Evolutionary conservation across 2,888 invertebrate genomes (phyloP).

Genomic region (Galerucella pusilla): DNA sequence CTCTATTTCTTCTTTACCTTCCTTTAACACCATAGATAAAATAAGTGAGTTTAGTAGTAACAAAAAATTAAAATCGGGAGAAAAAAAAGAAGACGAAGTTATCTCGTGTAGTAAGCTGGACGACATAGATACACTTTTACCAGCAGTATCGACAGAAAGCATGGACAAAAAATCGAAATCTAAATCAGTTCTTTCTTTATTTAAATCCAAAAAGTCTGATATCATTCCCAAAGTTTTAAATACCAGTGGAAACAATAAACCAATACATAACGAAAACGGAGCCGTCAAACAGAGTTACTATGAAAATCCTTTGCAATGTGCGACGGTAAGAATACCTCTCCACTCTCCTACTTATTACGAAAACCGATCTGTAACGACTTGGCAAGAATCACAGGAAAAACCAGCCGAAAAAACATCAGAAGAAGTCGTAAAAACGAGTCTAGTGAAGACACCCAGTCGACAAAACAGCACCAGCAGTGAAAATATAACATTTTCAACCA

Average conservation of each 20-base stretch:
- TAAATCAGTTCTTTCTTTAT: constrained; percentile 76
- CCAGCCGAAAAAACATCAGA: constrained; percentile 50
- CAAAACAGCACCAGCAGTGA: constrained; percentile 64
- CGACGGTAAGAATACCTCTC: constrained; percentile 77
- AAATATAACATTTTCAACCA: constrained; percentile 74
- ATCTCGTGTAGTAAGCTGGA: constrained; percentile 36
- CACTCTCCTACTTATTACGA: constrained; percentile 80
- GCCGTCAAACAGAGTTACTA: constrained; percentile 66
- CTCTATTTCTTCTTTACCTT: not conserved
- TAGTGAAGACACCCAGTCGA: constrained; percentile 45
- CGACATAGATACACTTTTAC: constrained; percentile 56
- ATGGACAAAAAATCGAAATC: constrained; percentile 68
- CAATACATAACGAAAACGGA: constrained; percentile 9
- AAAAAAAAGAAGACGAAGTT: constrained; percentile 61
- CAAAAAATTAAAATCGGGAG: constrained; percentile 56
- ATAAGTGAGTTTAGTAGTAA: not conserved
- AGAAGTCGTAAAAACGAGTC: constrained; percentile 41
- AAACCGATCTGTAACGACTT: constrained; percentile 59
- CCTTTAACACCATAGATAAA: not conserved
- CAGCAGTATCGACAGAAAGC: constrained; percentile 68
- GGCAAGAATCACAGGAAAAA: constrained; percentile 68
- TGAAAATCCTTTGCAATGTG: constrained; percentile 73
- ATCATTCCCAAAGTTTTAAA: not conserved
- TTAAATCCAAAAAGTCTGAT: constrained; percentile 70
- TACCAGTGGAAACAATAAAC: constrained; percentile 55